Conservation (phyloP, 2,888 invertebrate genomes). For the Eupithecia abbreviata region DNA sequence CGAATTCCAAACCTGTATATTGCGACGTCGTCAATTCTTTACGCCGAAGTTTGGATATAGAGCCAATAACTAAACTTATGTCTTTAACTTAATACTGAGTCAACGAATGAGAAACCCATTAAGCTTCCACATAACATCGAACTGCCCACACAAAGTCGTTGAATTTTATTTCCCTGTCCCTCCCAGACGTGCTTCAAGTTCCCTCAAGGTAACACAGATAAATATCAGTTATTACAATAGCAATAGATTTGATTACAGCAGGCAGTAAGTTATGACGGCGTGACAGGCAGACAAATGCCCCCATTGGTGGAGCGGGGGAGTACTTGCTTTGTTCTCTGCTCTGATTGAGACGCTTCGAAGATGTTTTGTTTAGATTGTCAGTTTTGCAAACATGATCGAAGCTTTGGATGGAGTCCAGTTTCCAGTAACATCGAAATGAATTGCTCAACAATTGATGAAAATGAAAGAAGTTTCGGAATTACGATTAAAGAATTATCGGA, state of each 20-base stretch:
- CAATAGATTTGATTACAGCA: slow-evolving; percentile 45
- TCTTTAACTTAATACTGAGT: background rate
- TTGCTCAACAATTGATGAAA: background rate
- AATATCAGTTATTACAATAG: slow-evolving; percentile 28
- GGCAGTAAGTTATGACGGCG: slow-evolving; percentile 50
- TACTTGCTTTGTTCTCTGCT: slow-evolving; percentile 17
- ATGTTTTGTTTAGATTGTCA: slow-evolving; percentile 8
- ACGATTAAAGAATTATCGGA: background rate
- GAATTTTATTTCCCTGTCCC: background rate
- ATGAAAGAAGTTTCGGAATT: background rate
- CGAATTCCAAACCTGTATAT: no score
- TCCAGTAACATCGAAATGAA: background rate
- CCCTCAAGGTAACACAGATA: slow-evolving; percentile 20
- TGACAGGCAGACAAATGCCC: slow-evolving; percentile 51
- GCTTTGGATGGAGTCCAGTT: background rate
- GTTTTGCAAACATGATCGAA: background rate
- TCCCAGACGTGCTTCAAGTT: slow-evolving; percentile 4
- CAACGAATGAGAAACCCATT: background rate
- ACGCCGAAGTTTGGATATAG: no score
- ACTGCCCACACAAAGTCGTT: slow-evolving; percentile 2
- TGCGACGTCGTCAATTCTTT: no score
- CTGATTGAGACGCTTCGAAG: slow-evolving; percentile 9
- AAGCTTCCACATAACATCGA: background rate
- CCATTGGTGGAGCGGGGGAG: slow-evolving; percentile 19
- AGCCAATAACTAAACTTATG: background rate